Evolutionary conservation across 2,113 vertebrate genomes (phyloP), one percentile per base, ranked within the genome.

Genomic region (Ctenodactylus gundi): DNA sequence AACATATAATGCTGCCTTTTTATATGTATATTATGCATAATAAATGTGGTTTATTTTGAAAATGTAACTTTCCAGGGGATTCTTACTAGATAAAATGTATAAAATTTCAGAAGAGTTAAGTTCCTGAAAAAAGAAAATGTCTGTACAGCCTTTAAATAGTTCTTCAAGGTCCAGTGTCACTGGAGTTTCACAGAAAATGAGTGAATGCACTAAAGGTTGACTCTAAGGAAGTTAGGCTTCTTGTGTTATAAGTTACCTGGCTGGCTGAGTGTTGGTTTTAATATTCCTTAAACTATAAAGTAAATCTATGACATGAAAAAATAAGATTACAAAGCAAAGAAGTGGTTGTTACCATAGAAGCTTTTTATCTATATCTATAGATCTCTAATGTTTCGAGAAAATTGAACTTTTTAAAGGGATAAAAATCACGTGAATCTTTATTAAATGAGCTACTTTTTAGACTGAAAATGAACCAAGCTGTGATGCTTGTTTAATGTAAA

Each of bases 321-420:
- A 72, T 57, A 94, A 92, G n/a, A 62, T 76, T 78, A n/a, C 60
- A 60, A 91, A 91, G 39, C 34, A 92, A 88, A 84, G 46, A 72
- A 67, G 10, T 89, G 58, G 73, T 39, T 60, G 77, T 57, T 65
- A 1, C 70, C 62, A 27, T 41, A 75, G 57, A 86, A 84, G 29
- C 20, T 65, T 31, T 88, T 46, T 11, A 14, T 46, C 51, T 84
- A 73, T 11, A 14, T 46, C 51, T 84, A 73, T 67, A 64, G 23
- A 65, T 72, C 41, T 49, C 17, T 80, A 44, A 34, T 51, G 51
- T 57, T 94, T 88, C 10, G 70, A 73, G 65, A n/a, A 94, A 67
- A 31, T 62, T 58, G 25, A 29, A 31, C 51, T 53, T 53, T n/a
- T n/a, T n/a, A n/a, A n/a, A n/a, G n/a, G n/a, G n/a, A n/a, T n/a